Evolutionary conservation across 2,888 invertebrate genomes (phyloP), one percentile per base, ranked within the genome.

Genomic region (Campoplex capitator): DNA sequence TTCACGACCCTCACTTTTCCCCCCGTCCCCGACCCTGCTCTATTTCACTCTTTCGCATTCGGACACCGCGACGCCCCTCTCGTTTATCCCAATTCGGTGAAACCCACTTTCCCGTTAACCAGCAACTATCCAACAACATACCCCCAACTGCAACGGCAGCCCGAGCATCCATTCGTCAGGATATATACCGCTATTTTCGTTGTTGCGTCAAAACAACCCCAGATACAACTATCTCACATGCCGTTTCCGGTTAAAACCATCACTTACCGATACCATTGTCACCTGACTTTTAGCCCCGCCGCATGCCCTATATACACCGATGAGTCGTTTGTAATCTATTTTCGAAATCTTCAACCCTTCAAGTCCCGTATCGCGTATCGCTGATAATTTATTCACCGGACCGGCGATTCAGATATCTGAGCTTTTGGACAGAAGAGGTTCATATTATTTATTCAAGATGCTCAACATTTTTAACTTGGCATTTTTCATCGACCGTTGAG

Each of bases 181-280:
- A 58, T 56, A 74, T 74, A 48, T 48, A 85, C 70, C 45, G 73
- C 84, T 83, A 88, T 85, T 86, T 84, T 88, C 85, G 75, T 83
- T 86, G 88, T 88, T 81, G 65, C 62, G 76, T 83, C 70, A 81
- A 78, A 86, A 88, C 78, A 45, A 56, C 54, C 51, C 77, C 45
- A 58, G 76, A 58, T 82, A 88, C 83, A 83, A 84, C 6, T 11
- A 58, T 58, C 58, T 58, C 58, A 13, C 58, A 13, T 32, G 28
- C 58, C 58, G 16, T 13, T 58, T 58, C 28, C 58, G 28, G 28
- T 13, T 62, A 16, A 28, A 62, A 62, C 62, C 62, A 32, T 62
- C 62, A 62, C 62, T 62, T 62, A 62, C 32, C 32, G 62, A 32
- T 62, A 62, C 62, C 16, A 32, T 62, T 62, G 28, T 62, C 62